These are phyloP conservation scores for Enteromius mattozi DNA, from an alignment of 2,797 vertebrate species.

Conservation along the genomic window DNA sequence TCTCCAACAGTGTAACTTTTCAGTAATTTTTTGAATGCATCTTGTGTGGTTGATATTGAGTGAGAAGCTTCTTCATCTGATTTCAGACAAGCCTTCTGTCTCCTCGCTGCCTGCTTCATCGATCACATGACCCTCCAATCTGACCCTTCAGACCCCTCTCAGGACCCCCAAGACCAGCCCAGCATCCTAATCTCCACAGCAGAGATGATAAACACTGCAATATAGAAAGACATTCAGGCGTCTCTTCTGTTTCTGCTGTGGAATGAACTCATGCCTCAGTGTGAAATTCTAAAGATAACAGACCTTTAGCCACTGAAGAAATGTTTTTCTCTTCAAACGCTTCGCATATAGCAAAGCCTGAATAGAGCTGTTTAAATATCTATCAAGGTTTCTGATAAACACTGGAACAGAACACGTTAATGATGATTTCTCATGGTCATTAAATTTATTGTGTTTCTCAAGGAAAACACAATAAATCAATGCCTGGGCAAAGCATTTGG, in stretches of 20 bases:
- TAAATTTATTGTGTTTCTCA: slow-evolving; percentile 37
- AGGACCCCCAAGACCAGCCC: slow-evolving; percentile 25
- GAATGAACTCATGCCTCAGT: not conserved
- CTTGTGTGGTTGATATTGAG: slow-evolving; percentile 46
- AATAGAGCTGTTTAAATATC: slow-evolving; percentile 28
- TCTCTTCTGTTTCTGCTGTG: not conserved
- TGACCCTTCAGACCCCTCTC: slow-evolving; percentile 41
- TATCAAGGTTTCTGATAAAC: slow-evolving; percentile 32
- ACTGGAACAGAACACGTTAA: slow-evolving; percentile 4
- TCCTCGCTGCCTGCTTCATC: slow-evolving; percentile 39
- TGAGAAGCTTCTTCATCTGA: slow-evolving; percentile 44
- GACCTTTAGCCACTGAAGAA: slow-evolving; percentile 10
- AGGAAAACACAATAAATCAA: slow-evolving; percentile 40
- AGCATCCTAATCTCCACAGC: slow-evolving; percentile 33
- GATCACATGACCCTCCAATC: slow-evolving; percentile 43
- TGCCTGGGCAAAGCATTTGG: not conserved
- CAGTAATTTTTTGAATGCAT: slow-evolving; percentile 48
- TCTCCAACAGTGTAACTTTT: slow-evolving; percentile 27
- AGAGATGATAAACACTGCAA: not conserved
- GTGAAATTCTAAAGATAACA: not conserved
- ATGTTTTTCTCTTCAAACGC: not conserved
- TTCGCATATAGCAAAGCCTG: not conserved
- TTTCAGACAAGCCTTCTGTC: slow-evolving; percentile 36
- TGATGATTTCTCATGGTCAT: slow-evolving; percentile 28
- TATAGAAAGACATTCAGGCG: not conserved